Evolutionary conservation across 2,113 vertebrate species (phyloP), one percentile per base, ranked within the genome.

Genomic region (Myxocyprinus asiaticus): DNA sequence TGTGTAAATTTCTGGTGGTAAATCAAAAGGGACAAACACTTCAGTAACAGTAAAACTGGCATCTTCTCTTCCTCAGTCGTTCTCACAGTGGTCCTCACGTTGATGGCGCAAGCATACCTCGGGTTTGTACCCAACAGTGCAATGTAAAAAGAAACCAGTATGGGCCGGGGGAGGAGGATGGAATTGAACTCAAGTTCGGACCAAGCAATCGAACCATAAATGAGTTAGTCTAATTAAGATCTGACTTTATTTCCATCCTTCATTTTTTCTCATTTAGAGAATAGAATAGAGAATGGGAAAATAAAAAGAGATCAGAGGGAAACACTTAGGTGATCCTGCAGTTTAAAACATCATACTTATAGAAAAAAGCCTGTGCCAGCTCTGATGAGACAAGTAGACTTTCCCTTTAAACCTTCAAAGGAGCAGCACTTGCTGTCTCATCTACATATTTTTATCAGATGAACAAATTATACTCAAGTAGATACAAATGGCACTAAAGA

Each of bases 231-330:
- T 58, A 7, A 15, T n/a, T n/a, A n/a, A 62, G 22, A 75, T 58
- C 7, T 62, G 6, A 74, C 12, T 63, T 50, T 0, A 42, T 63
- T 63, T 63, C 11, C 3, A 50, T 22, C n/a, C 7, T 42, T 7
- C 10, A 4, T 5, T 58, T 62, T 62, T 63, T 62, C 9, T n/a
- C n/a, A 63, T 0, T 42, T 43, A 68, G 33, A 47, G 59, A 47
- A 10, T 43, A 75, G 43, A 65, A 9, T 4, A 43, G 62, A 68
- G n/a, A 6, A 14, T 63, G 56, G 4, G 55, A 56, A 71, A 22
- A 80, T 62, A 77, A 62, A 77, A 62, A 44, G 76, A 82, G 85
- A 86, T 79, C 84, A 88, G 86, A 85, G 86, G 53, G 82, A 72
- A 72, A 82, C 72, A 83, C 80, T 83, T 79, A 79, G 81, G 67